Conservation (phyloP, 2,797 vertebrate genomes). For the Chiloscyllium punctatum region DNA sequence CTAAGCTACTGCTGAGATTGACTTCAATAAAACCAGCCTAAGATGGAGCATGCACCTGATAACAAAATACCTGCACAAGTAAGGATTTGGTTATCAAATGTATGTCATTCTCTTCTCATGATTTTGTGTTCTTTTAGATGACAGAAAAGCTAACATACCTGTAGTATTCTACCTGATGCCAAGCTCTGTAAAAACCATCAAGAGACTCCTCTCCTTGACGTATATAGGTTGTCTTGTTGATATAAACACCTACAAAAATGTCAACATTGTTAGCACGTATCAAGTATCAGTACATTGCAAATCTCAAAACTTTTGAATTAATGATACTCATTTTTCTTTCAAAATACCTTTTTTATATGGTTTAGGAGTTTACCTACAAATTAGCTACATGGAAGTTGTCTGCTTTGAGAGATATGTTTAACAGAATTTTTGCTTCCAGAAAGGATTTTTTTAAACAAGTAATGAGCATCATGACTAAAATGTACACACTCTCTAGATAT, state of each 20-base stretch:
- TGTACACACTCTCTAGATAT: background rate
- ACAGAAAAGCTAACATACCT: conserved; percentile 64
- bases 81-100: background rate
- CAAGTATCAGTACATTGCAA: background rate
- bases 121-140: background rate
- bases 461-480: background rate
- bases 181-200: conserved; percentile 94
- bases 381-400: background rate
- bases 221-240: conserved; percentile 93
- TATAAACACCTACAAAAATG: conserved; percentile 74
- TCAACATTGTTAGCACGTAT: conserved; percentile 9
- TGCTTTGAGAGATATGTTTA: background rate
- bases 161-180: conserved; percentile 98
- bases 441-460: background rate
- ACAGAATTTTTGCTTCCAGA: background rate
- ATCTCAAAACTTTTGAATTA: background rate
- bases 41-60: background rate
- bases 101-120: background rate
- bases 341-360: background rate
- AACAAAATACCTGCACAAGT: background rate
- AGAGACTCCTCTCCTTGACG: conserved; percentile 95
- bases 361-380: background rate
- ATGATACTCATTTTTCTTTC: background rate
- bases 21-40: background rate
- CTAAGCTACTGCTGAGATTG: background rate